A percentile compares a stretch with the other conserved stretches of the same genome.
Evolutionary conservation across 1,140 invertebrate genomes (phyloP).

Genomic region (Manduca sexta): DNA sequence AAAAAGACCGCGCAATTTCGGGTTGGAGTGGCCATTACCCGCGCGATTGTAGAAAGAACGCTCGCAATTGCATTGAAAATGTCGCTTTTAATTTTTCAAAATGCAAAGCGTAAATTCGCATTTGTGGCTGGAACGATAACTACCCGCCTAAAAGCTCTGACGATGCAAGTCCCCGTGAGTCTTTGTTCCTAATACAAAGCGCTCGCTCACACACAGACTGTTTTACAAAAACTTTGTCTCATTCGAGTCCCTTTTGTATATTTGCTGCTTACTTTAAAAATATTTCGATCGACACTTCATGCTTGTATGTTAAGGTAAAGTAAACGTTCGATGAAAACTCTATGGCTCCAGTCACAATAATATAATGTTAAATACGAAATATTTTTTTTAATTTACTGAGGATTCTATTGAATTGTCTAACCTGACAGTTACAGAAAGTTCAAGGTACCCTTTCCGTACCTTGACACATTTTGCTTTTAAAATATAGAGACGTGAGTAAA

Average conservation of each 20-base stretch:
- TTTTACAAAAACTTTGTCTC: constrained; percentile 44
- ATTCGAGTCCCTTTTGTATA: constrained; percentile 10
- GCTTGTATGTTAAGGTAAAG: too few species aligned
- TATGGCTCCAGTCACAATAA: too few species aligned
- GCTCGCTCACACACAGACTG: constrained; percentile 36
- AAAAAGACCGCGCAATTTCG: constrained; percentile 49
- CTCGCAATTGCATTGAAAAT: constrained; percentile 64
- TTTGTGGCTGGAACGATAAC: constrained; percentile 53
- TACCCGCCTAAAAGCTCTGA: constrained; percentile 54
- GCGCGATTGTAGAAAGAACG: constrained; percentile 47
- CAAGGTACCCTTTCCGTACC: too few species aligned
- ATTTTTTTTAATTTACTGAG: too few species aligned
- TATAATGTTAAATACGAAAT: too few species aligned
- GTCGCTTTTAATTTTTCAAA: constrained; percentile 66
- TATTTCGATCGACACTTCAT: too few species aligned
- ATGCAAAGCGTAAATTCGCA: constrained; percentile 60
- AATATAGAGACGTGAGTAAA: too few species aligned
- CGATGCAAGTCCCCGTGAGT: constrained; percentile 38
- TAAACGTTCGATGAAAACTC: too few species aligned
- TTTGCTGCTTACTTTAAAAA: too few species aligned
- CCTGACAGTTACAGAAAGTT: too few species aligned
- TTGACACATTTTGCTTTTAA: too few species aligned
- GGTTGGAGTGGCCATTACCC: constrained; percentile 64
- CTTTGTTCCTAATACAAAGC: constrained; percentile 59
- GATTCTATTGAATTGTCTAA: too few species aligned